Evolutionary conservation across 2,888 invertebrate species (phyloP).

Genomic region (Oegoconia quadripuncta): DNA sequence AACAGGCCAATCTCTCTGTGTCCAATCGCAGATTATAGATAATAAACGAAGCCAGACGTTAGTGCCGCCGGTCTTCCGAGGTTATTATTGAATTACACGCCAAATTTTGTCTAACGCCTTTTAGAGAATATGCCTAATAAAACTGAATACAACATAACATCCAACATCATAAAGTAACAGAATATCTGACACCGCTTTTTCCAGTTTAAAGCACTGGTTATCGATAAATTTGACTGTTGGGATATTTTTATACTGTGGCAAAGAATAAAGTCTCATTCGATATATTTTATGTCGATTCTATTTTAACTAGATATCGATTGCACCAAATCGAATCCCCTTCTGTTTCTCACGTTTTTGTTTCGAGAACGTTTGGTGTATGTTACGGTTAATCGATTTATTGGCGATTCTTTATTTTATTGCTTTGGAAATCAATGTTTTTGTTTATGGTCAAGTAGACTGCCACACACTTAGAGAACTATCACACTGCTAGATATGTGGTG

Average conservation of each 20-base stretch:
- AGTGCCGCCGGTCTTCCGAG: constrained; percentile 71
- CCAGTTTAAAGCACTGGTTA: constrained; percentile 29
- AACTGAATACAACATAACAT: constrained; percentile 50
- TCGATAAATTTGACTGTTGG: constrained; percentile 24
- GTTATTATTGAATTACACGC: constrained; percentile 71
- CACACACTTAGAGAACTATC: constrained; percentile 6
- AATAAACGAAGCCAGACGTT: constrained; percentile 54
- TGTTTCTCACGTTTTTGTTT: constrained; percentile 74
- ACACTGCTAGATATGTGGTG: constrained; percentile 5
- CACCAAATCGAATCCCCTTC: constrained; percentile 49
- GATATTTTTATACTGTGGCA: constrained; percentile 34
- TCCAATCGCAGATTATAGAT: constrained; percentile 66
- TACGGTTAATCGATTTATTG: constrained; percentile 58
- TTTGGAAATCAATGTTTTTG: constrained; percentile 8
- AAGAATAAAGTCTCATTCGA: constrained; percentile 5
- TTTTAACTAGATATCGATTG: constrained; percentile 64
- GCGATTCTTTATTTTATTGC: constrained; percentile 45
- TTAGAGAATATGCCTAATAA: constrained; percentile 44
- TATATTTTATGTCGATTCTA: constrained; percentile 66
- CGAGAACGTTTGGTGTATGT: constrained; percentile 49
- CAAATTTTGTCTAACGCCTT: constrained; percentile 56
- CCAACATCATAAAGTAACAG: constrained; percentile 42
- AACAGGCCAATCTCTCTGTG: constrained; percentile 55
- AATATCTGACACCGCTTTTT: constrained; percentile 24
- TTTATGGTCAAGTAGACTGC: constrained; percentile 4